These are phyloP conservation scores for Steatocranus sp. DNA, from an alignment of 2,797 vertebrate species.

Conservation along the genomic window DNA sequence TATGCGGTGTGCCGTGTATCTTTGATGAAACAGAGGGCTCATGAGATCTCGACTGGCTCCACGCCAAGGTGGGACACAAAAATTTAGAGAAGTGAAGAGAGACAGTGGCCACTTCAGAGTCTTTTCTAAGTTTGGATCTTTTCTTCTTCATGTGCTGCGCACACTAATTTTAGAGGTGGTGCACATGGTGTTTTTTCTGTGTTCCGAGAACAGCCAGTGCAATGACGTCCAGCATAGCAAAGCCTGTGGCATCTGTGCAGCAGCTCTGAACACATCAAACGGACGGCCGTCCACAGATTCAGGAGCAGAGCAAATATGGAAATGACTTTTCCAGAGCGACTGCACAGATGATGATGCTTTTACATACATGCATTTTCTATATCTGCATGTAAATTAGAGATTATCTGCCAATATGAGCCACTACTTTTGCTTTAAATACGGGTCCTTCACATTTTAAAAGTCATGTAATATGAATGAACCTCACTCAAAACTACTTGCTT, in stretches of 20 bases:
- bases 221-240: conserved; percentile 76
- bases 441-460: not conserved
- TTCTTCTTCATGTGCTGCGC: conserved; percentile 53
- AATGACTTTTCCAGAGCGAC: conserved; percentile 77
- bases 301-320: conserved; percentile 66
- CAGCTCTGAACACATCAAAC: conserved; percentile 83
- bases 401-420: not conserved
- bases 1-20: conserved; percentile 64
- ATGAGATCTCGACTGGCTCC: conserved; percentile 57
- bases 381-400: not conserved
- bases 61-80: conserved; percentile 55
- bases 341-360: conserved; percentile 55
- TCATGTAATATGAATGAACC: conserved; percentile 41
- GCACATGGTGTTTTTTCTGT: conserved; percentile 55
- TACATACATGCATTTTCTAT: conserved; percentile 42
- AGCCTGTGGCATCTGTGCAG: conserved; percentile 78
- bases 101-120: conserved; percentile 73
- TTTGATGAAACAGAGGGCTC: conserved; percentile 67
- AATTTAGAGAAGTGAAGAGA: conserved; percentile 54
- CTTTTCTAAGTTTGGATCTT: conserved; percentile 53
- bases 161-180: conserved; percentile 78
- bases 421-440: not conserved
- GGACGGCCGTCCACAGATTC: conserved; percentile 66
- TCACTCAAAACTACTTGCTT: conserved; percentile 30
- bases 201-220: conserved; percentile 72